These are phyloP conservation scores for Daubentonia madagascariensis DNA, from an alignment of 2,113 vertebrate species.

Conservation along the genomic window DNA sequence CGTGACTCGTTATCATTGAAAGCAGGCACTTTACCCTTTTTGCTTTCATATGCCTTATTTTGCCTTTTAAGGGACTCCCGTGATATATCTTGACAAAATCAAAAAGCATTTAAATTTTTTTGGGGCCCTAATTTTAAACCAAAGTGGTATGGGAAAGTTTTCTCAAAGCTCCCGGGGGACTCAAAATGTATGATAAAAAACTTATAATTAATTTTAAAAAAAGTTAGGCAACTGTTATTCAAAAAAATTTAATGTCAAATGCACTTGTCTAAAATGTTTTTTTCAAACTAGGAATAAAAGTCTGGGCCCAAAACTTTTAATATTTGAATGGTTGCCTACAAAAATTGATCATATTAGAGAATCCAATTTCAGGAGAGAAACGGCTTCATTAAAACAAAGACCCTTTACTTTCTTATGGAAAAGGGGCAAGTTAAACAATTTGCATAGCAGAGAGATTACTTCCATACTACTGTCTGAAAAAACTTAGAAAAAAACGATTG, in stretches of 20 bases:
- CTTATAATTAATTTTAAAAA: slow-evolving; percentile 40
- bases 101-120: slow-evolving; percentile 58
- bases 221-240: slow-evolving; percentile 11
- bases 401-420: slow-evolving; percentile 69
- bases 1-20: slow-evolving; percentile 76
- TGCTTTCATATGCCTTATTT: slow-evolving; percentile 65
- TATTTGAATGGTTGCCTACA: slow-evolving; percentile 25
- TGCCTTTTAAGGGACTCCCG: slow-evolving; percentile 74
- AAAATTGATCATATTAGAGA: slow-evolving; percentile 66
- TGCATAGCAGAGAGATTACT: slow-evolving; percentile 56
- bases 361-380: slow-evolving; percentile 72
- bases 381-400: slow-evolving; percentile 74
- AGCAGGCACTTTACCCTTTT: slow-evolving; percentile 72
- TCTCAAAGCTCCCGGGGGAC: neutral
- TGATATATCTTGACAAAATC: slow-evolving; percentile 71
- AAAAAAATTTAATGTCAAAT: neutral
- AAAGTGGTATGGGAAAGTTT: slow-evolving; percentile 38
- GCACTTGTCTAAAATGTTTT: slow-evolving; percentile 55
- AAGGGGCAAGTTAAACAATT: slow-evolving; percentile 67
- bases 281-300: slow-evolving; percentile 13
- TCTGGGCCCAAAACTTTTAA: slow-evolving; percentile 60
- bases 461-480: slow-evolving; percentile 30
- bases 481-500: slow-evolving; percentile 52
- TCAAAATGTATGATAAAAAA: slow-evolving; percentile 34
- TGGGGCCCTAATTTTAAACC: slow-evolving; percentile 60